Base-by-base conservation (phyloP, 2,797 vertebrate genomes). In the Xiphorhynchus erythropygius region DNA sequence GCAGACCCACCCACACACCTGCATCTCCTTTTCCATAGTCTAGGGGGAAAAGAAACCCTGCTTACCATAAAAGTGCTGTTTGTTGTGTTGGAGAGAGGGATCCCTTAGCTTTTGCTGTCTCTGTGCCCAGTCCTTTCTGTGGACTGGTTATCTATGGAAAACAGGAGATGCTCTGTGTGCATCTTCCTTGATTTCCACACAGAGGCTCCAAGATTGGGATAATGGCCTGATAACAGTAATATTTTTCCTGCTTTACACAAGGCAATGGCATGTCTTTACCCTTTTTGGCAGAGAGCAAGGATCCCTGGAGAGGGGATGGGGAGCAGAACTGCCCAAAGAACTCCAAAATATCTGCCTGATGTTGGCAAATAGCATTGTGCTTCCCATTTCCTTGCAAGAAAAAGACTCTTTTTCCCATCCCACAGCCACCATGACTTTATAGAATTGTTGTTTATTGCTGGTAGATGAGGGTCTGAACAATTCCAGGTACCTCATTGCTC, bases 201-300 rank as follows among this genome's bases (percentile, higher is more conserved):
- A 90, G 47, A 76, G 82, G 69, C 49, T 95, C 77, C 79, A 88
- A 88, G 94, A 90, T 23, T 56, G 52, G 87, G 91, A 80, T 30
- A 85, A 19, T 50, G 93, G 85, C 69, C 76, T 68, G 32, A n/a
- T 53, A 91, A 49, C 33, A 76, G 68, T 52, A 39, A 52, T 52
- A 76, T 76, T 83, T 80, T 86, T 63, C 24, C 55, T 37, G 56
- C 41, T 93, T 96, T 80, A 92, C 63, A 62, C 0, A 5, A 96
- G 62, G 50, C 86, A 86, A 37, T 59, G 84, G 42, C 64, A 64
- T 82, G 77, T 89, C 50, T 89, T 88, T 52, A 74, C 52, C 76
- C 10, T 70, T 93, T 47, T 64, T 80, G 71, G 82, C 50, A 85
- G 67, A 91, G 47, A 81, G 47, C 23, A 47, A 94, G 65, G 55